A percentile compares a stretch with the other conserved stretches of the same genome.
Evolutionary conservation across 2,113 vertebrate species (phyloP).

Genomic region (Myrmecobius fasciatus): DNA sequence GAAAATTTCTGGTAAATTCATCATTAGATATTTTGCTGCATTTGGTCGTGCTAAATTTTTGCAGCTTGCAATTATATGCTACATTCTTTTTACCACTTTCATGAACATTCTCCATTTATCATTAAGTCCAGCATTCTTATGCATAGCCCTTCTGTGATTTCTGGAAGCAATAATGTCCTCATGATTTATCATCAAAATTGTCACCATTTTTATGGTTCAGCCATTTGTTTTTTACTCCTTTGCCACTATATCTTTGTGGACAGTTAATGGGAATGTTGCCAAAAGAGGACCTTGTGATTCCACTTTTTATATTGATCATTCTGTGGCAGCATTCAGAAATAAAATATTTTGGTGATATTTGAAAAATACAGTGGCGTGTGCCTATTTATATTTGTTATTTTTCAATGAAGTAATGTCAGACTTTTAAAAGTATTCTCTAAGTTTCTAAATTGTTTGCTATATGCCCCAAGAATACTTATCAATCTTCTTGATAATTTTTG

Average conservation of each 20-base stretch:
- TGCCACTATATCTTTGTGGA: neutral
- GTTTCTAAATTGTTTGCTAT: neutral
- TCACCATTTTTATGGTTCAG: neutral
- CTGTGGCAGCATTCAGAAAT: neutral
- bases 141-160: neutral
- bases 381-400: neutral
- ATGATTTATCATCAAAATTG: neutral
- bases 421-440: neutral
- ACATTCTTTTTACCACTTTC: neutral
- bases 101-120: neutral
- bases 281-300: neutral
- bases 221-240: neutral
- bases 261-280: neutral
- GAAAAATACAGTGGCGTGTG: neutral
- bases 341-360: neutral
- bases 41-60: neutral
- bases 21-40: neutral
- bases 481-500: neutral
- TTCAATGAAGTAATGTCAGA: neutral
- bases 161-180: neutral
- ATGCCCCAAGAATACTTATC: neutral
- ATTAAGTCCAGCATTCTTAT: neutral
- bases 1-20: neutral
- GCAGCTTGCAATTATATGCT: neutral
- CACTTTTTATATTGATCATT: neutral